Evolutionary conservation across 1,140 invertebrate genomes (phyloP), one percentile per base, ranked within the genome.

Genomic region (Galleria mellonella): DNA sequence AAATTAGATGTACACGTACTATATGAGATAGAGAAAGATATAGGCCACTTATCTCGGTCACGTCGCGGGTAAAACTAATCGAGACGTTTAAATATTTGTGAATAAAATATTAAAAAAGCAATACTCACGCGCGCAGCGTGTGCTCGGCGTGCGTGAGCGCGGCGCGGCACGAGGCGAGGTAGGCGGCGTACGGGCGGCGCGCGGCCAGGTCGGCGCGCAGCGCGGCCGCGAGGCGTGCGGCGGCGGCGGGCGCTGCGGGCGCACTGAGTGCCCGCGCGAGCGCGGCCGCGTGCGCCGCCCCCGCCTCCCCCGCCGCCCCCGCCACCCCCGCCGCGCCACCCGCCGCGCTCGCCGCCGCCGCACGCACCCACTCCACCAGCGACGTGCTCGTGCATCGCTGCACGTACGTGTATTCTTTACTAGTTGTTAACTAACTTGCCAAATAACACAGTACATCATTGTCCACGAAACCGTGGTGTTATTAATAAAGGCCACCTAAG

Each of bases 81-180:
- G n/a, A n/a, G n/a, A n/a, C n/a, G n/a, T n/a, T n/a, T n/a, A n/a
- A n/a, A n/a, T n/a, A n/a, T n/a, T n/a, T n/a, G n/a, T n/a, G n/a
- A n/a, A n/a, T n/a, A n/a, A n/a, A n/a, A n/a, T n/a, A n/a, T n/a
- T n/a, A n/a, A n/a, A n/a, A n/a, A n/a, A n/a, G n/a, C n/a, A 7
- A 9, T 32, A 83, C 67, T 78, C 72, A 87, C 81, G 89, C 86
- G 41, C 92, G 88, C n/a, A 94, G 78, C 54, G 91, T 89, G 27
- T 91, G 87, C 13, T 90, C 73, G 2, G 90, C 89, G 15, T 90
- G 88, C 17, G 94, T 78, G 4, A 95, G 78, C 2, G 91, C 89
- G 51, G 94, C 90, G 29, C 92, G 85, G 66, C 92, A 93, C 35
- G 91, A 85, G 29, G 93, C 89, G 33, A 96, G 83, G 76, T 95